These are phyloP conservation scores for Leuciscus idus DNA, from an alignment of 2,113 vertebrate genomes.

Conservation along the genomic window DNA sequence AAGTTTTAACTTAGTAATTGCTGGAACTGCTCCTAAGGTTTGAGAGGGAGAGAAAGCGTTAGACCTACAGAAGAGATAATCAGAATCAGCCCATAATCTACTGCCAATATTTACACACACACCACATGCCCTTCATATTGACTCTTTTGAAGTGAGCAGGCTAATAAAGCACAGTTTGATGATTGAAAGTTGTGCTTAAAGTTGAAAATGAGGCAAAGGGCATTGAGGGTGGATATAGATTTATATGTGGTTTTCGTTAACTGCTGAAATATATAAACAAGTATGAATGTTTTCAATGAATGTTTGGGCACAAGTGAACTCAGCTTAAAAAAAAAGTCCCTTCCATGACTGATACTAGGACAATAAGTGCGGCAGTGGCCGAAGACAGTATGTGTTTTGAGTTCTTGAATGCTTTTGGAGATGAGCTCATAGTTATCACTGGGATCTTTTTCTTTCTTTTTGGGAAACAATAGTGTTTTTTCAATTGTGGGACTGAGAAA, in stretches of 20 bases:
- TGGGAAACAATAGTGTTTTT: background rate
- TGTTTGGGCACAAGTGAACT: background rate
- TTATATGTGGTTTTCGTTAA: background rate
- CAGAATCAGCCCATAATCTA: conserved; percentile 79
- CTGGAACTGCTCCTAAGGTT: conserved; percentile 57
- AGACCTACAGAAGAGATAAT: conserved; percentile 74
- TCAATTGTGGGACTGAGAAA: background rate
- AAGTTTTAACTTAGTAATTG: conserved; percentile 53
- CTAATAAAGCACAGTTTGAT: conserved; percentile 42
- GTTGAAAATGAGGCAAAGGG: conserved; percentile 1
- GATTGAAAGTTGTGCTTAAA: conserved; percentile 22
- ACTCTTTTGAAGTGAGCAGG: conserved; percentile 53
- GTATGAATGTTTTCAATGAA: conserved; percentile 14
- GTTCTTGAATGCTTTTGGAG: background rate
- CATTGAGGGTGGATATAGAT: background rate
- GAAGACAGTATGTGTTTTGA: conserved; percentile 39
- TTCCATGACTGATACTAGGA: conserved; percentile 14
- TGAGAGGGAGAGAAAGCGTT: conserved; percentile 63
- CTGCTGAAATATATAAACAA: conserved; percentile 14
- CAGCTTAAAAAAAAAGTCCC: background rate
- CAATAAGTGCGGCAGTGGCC: conserved; percentile 38
- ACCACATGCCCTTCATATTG: conserved; percentile 72
- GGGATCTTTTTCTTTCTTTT: background rate
- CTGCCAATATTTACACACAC: conserved; percentile 75
- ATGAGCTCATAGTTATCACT: conserved; percentile 34